phyloP scores from a whole-genome alignment of 2,888 invertebrate genomes.

The Hypercompe scribonia region DNA sequence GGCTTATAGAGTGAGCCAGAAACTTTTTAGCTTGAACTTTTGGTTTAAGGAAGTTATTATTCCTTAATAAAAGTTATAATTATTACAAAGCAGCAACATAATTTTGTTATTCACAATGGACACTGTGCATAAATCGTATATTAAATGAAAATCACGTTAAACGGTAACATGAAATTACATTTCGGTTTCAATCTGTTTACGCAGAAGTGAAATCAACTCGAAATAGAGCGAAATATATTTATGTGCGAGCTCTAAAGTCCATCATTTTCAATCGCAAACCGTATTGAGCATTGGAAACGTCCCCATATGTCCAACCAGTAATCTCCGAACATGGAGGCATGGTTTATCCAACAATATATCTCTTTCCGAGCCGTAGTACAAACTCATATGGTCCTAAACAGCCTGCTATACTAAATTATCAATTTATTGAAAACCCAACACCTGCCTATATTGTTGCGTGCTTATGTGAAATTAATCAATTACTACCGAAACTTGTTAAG shows the following conservation, averaged over 20 bases:
- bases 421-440: conserved; percentile 64
- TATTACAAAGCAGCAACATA: too few relatives aligned
- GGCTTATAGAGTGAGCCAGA: too few relatives aligned
- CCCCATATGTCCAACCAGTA: conserved; percentile 63
- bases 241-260: conserved; percentile 29
- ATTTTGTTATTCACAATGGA: neutral
- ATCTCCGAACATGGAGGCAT: conserved; percentile 66
- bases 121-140: too few relatives aligned
- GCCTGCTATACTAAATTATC: conserved; percentile 62
- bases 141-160: neutral
- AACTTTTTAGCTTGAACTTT: too few relatives aligned
- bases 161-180: conserved; percentile 3
- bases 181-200: conserved; percentile 19
- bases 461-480: conserved; percentile 70
- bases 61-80: too few relatives aligned
- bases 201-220: conserved; percentile 26
- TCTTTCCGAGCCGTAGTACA: conserved; percentile 47
- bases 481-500: conserved; percentile 67
- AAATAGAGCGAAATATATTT: conserved; percentile 36
- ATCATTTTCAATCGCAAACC: conserved; percentile 59
- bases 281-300: conserved; percentile 65
- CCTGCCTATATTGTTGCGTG: conserved; percentile 76
- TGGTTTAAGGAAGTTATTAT: too few relatives aligned
- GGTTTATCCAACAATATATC: conserved; percentile 73
- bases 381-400: conserved; percentile 46